phyloP scores from a whole-genome alignment of 2,888 invertebrate species.

The Ernsta delagoae region DNA sequence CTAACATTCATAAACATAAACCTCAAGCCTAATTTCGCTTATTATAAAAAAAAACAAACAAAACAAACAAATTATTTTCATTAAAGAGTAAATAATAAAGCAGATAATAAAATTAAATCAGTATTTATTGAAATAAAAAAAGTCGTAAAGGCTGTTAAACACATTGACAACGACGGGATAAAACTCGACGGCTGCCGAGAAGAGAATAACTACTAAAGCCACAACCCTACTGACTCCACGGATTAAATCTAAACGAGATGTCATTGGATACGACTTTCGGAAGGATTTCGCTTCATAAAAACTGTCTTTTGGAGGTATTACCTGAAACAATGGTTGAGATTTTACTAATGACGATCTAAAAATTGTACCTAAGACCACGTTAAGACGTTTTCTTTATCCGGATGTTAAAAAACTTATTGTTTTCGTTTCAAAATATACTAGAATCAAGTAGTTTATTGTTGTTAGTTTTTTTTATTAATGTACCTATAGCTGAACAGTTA shows the following conservation, averaged over 20 bases:
- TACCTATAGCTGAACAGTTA: not conserved
- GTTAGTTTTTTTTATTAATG: not conserved
- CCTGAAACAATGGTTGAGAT: conserved; percentile 52
- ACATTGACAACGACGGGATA: conserved; percentile 59
- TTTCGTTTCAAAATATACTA: too few relatives aligned
- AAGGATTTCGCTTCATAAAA: conserved; percentile 56
- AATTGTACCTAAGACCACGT: too few relatives aligned
- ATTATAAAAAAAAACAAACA: too few relatives aligned
- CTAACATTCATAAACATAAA: too few relatives aligned
- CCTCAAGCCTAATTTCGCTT: too few relatives aligned
- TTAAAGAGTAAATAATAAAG: too few relatives aligned
- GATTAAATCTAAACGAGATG: conserved; percentile 54
- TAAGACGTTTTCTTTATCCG: too few relatives aligned
- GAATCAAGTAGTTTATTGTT: too few relatives aligned
- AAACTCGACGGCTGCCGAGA: conserved; percentile 61
- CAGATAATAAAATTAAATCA: conserved; percentile 5
- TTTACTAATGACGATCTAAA: too few relatives aligned
- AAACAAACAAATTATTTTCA: too few relatives aligned
- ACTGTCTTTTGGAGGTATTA: conserved; percentile 60
- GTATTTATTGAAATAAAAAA: conserved; percentile 47
- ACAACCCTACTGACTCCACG: conserved; percentile 59
- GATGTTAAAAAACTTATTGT: too few relatives aligned
- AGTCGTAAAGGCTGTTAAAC: conserved; percentile 47
- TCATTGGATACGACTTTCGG: conserved; percentile 57
- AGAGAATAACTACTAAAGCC: conserved; percentile 55